Percentiles rank a stretch among this genome's conserved stretches.
These are phyloP conservation scores for Mercenaria mercenaria DNA, from an alignment of 1,140 invertebrate genomes.

Conservation along the genomic window DNA sequence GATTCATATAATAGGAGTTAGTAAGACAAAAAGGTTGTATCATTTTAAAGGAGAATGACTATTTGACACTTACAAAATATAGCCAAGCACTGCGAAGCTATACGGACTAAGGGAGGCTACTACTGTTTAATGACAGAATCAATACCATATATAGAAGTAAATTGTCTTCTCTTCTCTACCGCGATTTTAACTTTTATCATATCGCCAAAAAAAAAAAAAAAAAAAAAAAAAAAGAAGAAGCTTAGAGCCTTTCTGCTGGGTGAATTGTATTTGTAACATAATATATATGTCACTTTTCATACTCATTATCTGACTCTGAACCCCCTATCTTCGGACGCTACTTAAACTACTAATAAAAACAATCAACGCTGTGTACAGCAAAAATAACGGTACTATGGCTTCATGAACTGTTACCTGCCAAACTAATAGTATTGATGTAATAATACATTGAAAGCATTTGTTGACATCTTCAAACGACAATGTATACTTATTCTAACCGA, in stretches of 20 bases:
- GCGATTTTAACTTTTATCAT: no score
- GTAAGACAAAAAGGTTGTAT: no score
- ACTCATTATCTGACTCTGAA: not conserved
- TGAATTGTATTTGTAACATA: no score
- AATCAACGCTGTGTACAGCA: not conserved
- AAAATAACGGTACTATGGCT: not conserved
- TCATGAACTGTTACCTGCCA: not conserved
- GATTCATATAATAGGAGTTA: no score
- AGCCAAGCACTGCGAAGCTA: no score
- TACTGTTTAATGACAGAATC: not conserved
- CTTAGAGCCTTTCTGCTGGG: no score
- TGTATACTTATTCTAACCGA: not conserved
- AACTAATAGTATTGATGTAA: not conserved
- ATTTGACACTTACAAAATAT: no score
- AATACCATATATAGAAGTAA: slow-evolving; percentile 7
- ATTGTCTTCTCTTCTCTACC: not conserved
- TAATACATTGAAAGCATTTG: not conserved
- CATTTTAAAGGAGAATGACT: no score
- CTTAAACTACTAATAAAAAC: no score
- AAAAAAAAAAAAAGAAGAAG: no score
- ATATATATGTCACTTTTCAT: no score
- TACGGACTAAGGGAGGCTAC: slow-evolving; percentile 23
- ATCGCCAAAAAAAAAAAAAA: no score
- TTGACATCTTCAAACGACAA: slow-evolving; percentile 20
- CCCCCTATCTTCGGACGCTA: not conserved